Percentiles rank a stretch among this genome's conserved stretches.
These are phyloP conservation scores for Acanthurus lineatus DNA, from an alignment of 2,797 vertebrate genomes.

Conservation along the genomic window DNA sequence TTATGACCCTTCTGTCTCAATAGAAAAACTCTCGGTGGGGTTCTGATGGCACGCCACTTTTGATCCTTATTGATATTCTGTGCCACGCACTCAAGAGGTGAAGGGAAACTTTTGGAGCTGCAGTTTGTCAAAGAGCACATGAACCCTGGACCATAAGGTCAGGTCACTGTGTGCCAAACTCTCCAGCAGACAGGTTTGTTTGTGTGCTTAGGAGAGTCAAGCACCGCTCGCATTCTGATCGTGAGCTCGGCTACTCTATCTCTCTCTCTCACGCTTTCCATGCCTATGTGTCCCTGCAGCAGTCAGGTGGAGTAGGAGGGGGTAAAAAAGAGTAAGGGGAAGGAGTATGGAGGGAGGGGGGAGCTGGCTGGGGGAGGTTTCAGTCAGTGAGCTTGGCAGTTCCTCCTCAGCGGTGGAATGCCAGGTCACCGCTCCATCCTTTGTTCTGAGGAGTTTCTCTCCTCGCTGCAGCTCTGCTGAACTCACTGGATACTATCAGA, in stretches of 20 bases:
- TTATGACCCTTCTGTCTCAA: constrained; percentile 39
- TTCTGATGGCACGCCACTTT: constrained; percentile 44
- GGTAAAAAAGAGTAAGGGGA: constrained; percentile 2
- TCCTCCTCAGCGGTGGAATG: constrained; percentile 64
- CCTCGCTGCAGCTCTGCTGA: constrained; percentile 57
- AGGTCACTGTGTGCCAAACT: constrained; percentile 72
- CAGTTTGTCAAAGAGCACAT: constrained; percentile 68
- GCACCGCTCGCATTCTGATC: constrained; percentile 72
- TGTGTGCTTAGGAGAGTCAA: constrained; percentile 65
- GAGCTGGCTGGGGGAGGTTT: constrained; percentile 53
- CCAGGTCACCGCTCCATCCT: constrained; percentile 64
- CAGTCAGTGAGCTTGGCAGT: constrained; percentile 71
- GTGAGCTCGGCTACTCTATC: constrained; percentile 53
- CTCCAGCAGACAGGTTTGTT: constrained; percentile 72
- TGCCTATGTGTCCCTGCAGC: constrained; percentile 39
- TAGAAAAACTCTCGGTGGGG: constrained; percentile 35
- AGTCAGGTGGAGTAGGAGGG: constrained; percentile 43
- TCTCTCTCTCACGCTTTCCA: constrained; percentile 38
- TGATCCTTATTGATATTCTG: constrained; percentile 69
- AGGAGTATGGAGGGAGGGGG: not conserved
- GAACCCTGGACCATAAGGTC: constrained; percentile 72
- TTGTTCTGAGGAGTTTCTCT: constrained; percentile 68
- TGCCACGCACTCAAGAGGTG: constrained; percentile 58
- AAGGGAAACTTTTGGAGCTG: constrained; percentile 61
- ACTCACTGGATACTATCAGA: constrained; percentile 63